phyloP scores from a whole-genome alignment of 2,113 vertebrate genomes.

The Anguilla rostrata region DNA sequence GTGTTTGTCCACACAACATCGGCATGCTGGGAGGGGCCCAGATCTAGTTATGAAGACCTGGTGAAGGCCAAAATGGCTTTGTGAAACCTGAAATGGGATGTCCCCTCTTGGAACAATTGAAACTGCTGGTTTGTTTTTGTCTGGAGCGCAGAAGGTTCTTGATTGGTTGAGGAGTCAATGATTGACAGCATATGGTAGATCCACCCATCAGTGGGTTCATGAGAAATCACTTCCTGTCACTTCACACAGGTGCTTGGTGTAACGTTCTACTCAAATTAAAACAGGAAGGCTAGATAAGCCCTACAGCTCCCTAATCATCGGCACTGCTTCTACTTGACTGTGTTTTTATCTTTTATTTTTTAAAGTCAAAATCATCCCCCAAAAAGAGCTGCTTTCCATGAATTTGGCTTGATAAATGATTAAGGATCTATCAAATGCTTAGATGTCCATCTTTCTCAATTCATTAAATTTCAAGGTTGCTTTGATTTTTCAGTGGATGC shows the following conservation, averaged over 20 bases:
- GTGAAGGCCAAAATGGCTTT: not conserved
- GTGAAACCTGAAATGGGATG: not conserved
- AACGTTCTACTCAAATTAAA: not conserved
- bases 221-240: not conserved
- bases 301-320: not conserved
- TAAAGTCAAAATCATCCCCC: not conserved
- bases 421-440: not conserved
- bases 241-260: not conserved
- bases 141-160: not conserved
- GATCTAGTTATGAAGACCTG: not conserved
- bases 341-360: not conserved
- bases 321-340: not conserved
- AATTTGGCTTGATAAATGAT: not conserved
- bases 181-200: not conserved
- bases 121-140: not conserved
- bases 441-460: not conserved
- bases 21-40: not conserved
- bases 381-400: not conserved
- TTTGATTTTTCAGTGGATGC: not conserved
- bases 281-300: not conserved
- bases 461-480: constrained; percentile 1
- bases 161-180: not conserved
- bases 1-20: not conserved
- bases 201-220: not conserved
- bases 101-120: not conserved